These are phyloP conservation scores for Elysia crispata DNA, from an alignment of 2,888 invertebrate genomes.

Conservation along the genomic window DNA sequence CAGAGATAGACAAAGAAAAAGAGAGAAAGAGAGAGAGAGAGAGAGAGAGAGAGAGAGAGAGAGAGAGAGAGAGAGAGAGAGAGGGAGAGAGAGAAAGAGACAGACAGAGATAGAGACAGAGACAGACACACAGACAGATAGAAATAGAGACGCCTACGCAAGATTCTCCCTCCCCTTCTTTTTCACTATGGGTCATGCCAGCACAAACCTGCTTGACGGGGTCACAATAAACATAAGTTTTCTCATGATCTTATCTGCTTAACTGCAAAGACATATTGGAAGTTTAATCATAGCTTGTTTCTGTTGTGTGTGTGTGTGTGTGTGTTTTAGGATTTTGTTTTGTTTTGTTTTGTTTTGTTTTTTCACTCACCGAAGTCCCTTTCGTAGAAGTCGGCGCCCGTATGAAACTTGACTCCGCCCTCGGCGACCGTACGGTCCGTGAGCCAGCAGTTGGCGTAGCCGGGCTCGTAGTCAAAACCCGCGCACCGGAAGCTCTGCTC, in stretches of 20 bases:
- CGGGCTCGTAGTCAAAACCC: conserved; percentile 69
- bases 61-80: neutral
- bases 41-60: neutral
- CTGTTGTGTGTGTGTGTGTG: too few relatives aligned
- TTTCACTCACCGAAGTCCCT: conserved; percentile 66
- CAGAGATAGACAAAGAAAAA: too few relatives aligned
- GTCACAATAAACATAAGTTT: too few relatives aligned
- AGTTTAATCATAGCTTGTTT: too few relatives aligned
- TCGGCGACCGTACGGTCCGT: conserved; percentile 64
- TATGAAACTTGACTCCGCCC: conserved; percentile 61
- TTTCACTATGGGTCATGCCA: too few relatives aligned
- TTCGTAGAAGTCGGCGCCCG: conserved; percentile 70
- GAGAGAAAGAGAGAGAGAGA: neutral
- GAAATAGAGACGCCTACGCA: too few relatives aligned
- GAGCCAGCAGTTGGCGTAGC: conserved; percentile 67
- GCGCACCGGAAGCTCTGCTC: conserved; percentile 71
- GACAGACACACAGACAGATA: too few relatives aligned
- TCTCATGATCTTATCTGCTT: neutral
- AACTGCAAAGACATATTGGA: neutral
- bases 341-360: too few relatives aligned
- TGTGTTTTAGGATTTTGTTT: too few relatives aligned
- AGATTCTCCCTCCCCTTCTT: too few relatives aligned
- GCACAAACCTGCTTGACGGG: too few relatives aligned
- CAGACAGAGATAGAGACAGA: too few relatives aligned
- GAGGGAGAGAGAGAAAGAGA: neutral